Percentiles rank a stretch among this genome's conserved stretches.
These are phyloP conservation scores for Tenthredo livida DNA, from an alignment of 2,888 invertebrate genomes.

Conservation along the genomic window DNA sequence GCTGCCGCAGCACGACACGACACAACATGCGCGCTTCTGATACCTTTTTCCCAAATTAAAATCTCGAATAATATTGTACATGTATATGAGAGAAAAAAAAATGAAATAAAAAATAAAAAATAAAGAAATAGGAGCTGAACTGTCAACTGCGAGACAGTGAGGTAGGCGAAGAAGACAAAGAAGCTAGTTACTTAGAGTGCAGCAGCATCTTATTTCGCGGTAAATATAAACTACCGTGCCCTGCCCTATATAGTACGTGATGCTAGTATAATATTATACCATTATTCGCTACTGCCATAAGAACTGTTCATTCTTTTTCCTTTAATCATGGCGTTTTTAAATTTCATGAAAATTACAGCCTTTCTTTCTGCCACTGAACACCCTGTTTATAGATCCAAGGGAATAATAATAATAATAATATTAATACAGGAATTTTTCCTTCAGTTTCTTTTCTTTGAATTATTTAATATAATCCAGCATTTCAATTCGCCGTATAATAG, in stretches of 20 bases:
- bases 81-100: no score
- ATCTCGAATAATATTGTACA: not conserved
- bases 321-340: no score
- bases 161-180: not conserved
- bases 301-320: no score
- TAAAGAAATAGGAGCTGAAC: not conserved
- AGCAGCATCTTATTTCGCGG: slow-evolving; percentile 27
- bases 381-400: no score
- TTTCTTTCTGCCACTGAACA: no score
- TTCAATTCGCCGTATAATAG: no score
- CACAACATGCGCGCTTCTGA: not conserved
- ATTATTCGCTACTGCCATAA: not conserved
- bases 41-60: slow-evolving; percentile 32
- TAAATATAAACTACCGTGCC: slow-evolving; percentile 12
- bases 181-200: slow-evolving; percentile 46
- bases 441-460: not conserved
- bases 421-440: not conserved
- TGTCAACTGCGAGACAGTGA: not conserved
- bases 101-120: no score
- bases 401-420: not conserved
- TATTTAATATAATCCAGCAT: no score
- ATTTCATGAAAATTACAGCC: no score
- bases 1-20: not conserved
- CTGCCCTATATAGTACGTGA: no score
- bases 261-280: no score